Percentiles rank a stretch among this genome's conserved stretches.
These are phyloP conservation scores for Hyaena hyaena DNA, from an alignment of 2,113 vertebrate genomes.

Conservation along the genomic window DNA sequence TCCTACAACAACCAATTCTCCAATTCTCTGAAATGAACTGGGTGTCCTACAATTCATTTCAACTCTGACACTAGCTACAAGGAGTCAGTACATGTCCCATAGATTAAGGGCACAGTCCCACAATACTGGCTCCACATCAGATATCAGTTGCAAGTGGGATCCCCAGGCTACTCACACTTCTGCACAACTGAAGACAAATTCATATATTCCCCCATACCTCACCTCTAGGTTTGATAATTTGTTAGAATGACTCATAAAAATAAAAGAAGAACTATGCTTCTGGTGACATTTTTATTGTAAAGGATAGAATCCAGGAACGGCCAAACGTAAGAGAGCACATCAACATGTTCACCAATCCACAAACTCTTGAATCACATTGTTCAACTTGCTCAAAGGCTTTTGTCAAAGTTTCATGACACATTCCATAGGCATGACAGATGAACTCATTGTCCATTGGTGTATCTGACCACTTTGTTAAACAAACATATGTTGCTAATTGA, in stretches of 20 bases:
- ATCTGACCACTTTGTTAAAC: neutral
- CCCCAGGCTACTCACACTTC: neutral
- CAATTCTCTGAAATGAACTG: neutral
- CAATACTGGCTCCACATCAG: neutral
- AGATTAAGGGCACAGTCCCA: neutral
- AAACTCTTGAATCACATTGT: neutral
- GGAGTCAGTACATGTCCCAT: neutral
- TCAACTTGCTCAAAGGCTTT: neutral
- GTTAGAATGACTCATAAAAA: neutral
- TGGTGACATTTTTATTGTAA: neutral
- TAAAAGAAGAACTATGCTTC: neutral
- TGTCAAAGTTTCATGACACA: neutral
- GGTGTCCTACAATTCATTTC: neutral
- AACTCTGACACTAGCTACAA: neutral
- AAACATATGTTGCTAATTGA: neutral
- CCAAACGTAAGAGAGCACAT: neutral
- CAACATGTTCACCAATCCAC: neutral
- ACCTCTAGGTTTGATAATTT: neutral
- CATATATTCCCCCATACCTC: neutral
- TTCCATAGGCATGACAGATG: neutral
- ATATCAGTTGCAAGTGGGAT: neutral
- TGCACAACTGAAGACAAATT: neutral
- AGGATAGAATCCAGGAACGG: neutral
- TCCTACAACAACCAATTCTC: neutral
- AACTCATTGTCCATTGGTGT: neutral